Percentiles rank a stretch among this genome's conserved stretches.
Conservation (phyloP, 2,888 invertebrate species). For the Hypena proboscidalis region DNA sequence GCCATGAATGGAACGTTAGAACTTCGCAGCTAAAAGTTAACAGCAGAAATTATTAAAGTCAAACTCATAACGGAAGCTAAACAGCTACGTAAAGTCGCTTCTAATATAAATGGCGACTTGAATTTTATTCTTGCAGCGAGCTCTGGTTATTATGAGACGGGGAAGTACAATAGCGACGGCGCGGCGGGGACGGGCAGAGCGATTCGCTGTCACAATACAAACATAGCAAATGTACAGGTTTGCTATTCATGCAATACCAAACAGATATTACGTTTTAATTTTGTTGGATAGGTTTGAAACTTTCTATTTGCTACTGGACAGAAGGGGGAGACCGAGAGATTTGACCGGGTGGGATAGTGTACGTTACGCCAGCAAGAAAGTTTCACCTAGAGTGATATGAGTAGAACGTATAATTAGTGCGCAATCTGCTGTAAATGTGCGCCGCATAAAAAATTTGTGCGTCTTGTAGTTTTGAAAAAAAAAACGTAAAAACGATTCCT, state of each 20-base stretch:
- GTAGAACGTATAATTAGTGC: no score
- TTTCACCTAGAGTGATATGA: no score
- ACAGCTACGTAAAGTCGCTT: constrained; percentile 1
- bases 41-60: constrained; percentile 5
- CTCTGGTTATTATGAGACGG: constrained; percentile 18
- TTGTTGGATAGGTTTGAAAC: no score
- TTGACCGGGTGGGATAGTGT: no score
- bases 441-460: no score
- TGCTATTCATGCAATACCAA: constrained; percentile 22
- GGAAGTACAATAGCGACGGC: constrained; percentile 17
- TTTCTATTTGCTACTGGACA: no score
- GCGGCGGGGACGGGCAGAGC: constrained; percentile 15
- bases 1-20: neutral
- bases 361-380: no score
- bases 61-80: constrained; percentile 6
- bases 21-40: constrained; percentile 1
- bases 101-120: constrained; percentile 17
- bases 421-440: no score
- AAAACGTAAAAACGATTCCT: no score
- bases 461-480: no score
- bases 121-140: constrained; percentile 28
- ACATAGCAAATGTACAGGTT: constrained; percentile 13
- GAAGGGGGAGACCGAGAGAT: no score
- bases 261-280: neutral
- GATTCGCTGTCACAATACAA: constrained; percentile 24